Evolutionary conservation across 2,113 vertebrate genomes (phyloP).

Genomic region (Ailurus styani): DNA sequence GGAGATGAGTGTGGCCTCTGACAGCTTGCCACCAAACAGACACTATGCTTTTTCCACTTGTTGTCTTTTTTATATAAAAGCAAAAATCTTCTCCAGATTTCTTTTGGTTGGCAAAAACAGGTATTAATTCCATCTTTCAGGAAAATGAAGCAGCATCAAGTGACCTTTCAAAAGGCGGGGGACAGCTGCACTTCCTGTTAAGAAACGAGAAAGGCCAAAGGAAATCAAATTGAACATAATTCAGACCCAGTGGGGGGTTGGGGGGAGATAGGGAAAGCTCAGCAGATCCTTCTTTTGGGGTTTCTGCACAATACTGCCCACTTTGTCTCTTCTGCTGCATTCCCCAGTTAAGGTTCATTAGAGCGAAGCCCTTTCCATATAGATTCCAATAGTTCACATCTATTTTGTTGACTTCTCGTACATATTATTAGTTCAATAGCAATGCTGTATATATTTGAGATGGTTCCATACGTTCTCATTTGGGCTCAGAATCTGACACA

Average conservation of each 20-base stretch:
- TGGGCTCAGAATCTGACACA: background rate
- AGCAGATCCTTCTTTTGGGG: conserved; percentile 31
- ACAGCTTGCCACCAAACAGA: background rate
- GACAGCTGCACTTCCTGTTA: conserved; percentile 31
- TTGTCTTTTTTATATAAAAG: background rate
- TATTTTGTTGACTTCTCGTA: background rate
- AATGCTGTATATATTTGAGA: background rate
- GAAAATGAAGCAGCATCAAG: background rate
- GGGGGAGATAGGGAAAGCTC: background rate
- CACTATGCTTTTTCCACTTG: background rate
- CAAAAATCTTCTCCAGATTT: background rate
- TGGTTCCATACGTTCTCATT: background rate
- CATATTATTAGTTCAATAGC: background rate
- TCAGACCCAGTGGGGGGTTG: conserved; percentile 8
- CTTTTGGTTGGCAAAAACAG: background rate
- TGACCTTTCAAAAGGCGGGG: background rate
- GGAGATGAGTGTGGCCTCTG: background rate
- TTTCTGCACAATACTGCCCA: background rate
- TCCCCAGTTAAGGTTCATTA: background rate
- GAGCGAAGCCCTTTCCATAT: background rate
- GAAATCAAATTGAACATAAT: conserved; percentile 74
- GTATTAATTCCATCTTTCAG: background rate
- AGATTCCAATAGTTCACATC: background rate
- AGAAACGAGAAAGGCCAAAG: conserved; percentile 70
- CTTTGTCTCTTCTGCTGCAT: background rate